Evolutionary conservation across 2,888 invertebrate species (phyloP).

Genomic region (Troides oblongomaculatus): DNA sequence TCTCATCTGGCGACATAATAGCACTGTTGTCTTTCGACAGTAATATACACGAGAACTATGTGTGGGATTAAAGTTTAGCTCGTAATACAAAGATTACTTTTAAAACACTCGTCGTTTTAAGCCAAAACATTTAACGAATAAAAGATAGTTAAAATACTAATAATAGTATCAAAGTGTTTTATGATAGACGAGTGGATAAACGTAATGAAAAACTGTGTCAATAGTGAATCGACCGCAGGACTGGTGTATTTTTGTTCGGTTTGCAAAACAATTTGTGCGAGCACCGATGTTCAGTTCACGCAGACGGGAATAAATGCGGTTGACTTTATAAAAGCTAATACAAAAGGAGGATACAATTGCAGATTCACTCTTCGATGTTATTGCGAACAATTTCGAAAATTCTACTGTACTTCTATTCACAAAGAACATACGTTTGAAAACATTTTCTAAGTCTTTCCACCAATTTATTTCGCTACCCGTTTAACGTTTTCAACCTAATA

Average conservation of each 20-base stretch:
- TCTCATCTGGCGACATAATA: too few relatives aligned
- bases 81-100: too few relatives aligned
- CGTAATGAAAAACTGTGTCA: conserved; percentile 31
- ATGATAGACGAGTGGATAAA: conserved; percentile 21
- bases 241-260: conserved; percentile 30
- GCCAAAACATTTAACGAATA: too few relatives aligned
- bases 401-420: neutral
- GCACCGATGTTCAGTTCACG: conserved; percentile 31
- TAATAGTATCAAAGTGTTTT: neutral
- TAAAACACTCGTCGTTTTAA: too few relatives aligned
- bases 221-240: conserved; percentile 31
- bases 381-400: conserved; percentile 15
- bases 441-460: neutral
- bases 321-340: conserved; percentile 32
- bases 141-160: too few relatives aligned
- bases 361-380: conserved; percentile 21
- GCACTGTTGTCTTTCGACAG: too few relatives aligned
- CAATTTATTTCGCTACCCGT: neutral
- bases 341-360: conserved; percentile 24
- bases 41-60: too few relatives aligned
- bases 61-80: too few relatives aligned
- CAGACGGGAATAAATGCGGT: conserved; percentile 30
- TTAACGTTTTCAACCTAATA: neutral
- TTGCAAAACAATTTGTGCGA: conserved; percentile 34
- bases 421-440: neutral